Conservation (phyloP, 2,888 invertebrate genomes). For the Dermolepida albohirtum region DNA sequence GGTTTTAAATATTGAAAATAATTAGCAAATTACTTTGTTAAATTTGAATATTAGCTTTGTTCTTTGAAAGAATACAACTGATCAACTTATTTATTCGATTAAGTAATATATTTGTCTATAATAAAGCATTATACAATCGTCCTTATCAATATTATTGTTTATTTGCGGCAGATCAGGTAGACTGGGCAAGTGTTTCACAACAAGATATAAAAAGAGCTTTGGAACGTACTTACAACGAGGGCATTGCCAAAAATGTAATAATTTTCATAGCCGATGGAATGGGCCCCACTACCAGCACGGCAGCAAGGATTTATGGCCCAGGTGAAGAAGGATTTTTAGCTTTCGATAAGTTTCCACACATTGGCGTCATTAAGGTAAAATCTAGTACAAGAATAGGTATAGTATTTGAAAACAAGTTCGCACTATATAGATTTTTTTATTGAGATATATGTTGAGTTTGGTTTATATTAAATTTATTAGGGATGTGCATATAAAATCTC, state of each 20-base stretch:
- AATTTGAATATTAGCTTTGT: too few species aligned
- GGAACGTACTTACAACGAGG: slow-evolving; percentile 50
- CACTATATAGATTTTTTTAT: too few species aligned
- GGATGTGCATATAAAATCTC: too few species aligned
- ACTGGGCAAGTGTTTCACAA: slow-evolving; percentile 54
- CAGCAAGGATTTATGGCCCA: slow-evolving; percentile 82
- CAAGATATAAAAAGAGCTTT: slow-evolving; percentile 57
- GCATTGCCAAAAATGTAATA: slow-evolving; percentile 82
- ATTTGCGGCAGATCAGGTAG: slow-evolving; percentile 53
- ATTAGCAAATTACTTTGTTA: too few species aligned
- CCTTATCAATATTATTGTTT: too few species aligned
- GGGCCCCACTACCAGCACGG: slow-evolving; percentile 87
- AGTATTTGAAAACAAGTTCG: slow-evolving; percentile 1
- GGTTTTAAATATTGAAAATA: too few species aligned
- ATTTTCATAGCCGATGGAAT: slow-evolving; percentile 92
- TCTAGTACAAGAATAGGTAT: neutral
- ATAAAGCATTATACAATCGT: too few species aligned
- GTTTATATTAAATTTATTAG: too few species aligned
- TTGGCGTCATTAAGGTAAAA: slow-evolving; percentile 85
- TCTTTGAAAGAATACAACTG: too few species aligned
- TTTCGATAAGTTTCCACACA: slow-evolving; percentile 86
- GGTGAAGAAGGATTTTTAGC: slow-evolving; percentile 79
- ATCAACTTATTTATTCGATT: too few species aligned
- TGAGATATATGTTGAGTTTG: too few species aligned
- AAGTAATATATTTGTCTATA: too few species aligned